A percentile compares a stretch with the other conserved stretches of the same genome.
Evolutionary conservation across 92 coral and sea anemone genomes (phyloP).

Genomic region (Desmophyllum pertusum): DNA sequence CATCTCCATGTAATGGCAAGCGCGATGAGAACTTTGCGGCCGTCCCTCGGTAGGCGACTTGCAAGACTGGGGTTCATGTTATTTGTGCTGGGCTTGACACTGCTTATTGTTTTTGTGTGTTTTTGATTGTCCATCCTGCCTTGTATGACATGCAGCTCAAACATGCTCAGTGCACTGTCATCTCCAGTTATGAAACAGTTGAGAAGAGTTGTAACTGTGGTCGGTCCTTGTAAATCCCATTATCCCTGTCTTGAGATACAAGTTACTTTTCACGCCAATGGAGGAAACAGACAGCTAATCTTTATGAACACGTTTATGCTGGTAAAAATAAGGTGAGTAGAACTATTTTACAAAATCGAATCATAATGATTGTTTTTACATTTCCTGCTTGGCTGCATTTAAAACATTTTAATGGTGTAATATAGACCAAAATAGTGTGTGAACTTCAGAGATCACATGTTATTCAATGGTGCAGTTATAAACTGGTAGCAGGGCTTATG

Average conservation of each 20-base stretch:
- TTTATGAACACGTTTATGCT: constrained; percentile 26
- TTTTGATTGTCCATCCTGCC: constrained; percentile 55
- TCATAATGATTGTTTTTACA: too few species aligned
- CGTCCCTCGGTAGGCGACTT: background rate
- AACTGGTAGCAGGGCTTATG: too few species aligned
- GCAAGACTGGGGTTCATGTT: constrained; percentile 12
- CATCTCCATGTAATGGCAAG: too few species aligned
- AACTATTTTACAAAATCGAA: too few species aligned
- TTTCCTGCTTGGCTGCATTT: too few species aligned
- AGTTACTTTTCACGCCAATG: constrained; percentile 39
- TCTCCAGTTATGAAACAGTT: background rate
- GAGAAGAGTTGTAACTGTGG: constrained; percentile 60
- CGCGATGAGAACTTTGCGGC: constrained; percentile 15
- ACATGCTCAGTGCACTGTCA: constrained; percentile 43
- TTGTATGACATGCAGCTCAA: constrained; percentile 49
- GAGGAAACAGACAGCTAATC: constrained; percentile 4
- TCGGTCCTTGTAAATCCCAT: constrained; percentile 51
- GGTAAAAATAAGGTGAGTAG: constrained; percentile 35
- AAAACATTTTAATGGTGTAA: too few species aligned
- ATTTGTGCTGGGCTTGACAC: constrained; percentile 24
- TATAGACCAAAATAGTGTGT: too few species aligned
- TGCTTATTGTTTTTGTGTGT: constrained; percentile 55
- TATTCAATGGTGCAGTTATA: too few species aligned
- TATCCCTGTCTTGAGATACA: constrained; percentile 59
- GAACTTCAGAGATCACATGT: too few species aligned